Base-by-base conservation (phyloP, 2,797 vertebrate species). In the Xenops minutus region DNA sequence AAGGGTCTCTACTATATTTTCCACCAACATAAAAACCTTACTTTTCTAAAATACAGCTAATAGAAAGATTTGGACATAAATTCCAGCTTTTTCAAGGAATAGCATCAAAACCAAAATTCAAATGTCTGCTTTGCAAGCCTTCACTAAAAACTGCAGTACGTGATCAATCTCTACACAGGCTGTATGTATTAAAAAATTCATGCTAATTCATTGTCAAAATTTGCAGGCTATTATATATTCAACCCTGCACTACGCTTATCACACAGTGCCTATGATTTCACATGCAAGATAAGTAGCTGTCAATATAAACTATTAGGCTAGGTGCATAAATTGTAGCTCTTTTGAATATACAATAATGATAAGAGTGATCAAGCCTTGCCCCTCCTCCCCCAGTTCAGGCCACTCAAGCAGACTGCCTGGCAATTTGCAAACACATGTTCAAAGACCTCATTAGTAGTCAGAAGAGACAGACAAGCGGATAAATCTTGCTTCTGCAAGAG, bases 381-480 rank as follows among this genome's bases (percentile, higher is more conserved):
- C 48, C 58, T 84, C 89, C 87, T 93, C 81, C 75, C 56, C 39
- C 75, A 87, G 0, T 63, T 85, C 61, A 79, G 81, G 83, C 81
- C 68, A 91, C 89, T 92, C 84, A 85, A 82, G 91, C 87, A 92
- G 87, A 85, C 85, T 88, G 96, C 78, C 56, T 94, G 85, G 77
- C 88, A 96, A 94, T 93, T 93, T 91, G 81, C 4, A 6, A 95
- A 92, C 92, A 95, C 80, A 58, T 84, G 92, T 84, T 97, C 77
- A 78, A 82, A 88, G 29, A 94, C 68, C 95, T 96, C 93, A 95
- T 95, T 94, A 94, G 93, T 26, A 96, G 89, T 95, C 95, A 93
- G 82, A 92, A 88, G 79, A 95, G 85, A 92, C 72, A 92, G 82
- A 37, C 54, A 94, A 62, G 88, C 21, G 4, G 85, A 95, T 88